Evolutionary conservation across 2,113 vertebrate species (phyloP), one percentile per base, ranked within the genome.

Genomic region (Calidris pygmaea): DNA sequence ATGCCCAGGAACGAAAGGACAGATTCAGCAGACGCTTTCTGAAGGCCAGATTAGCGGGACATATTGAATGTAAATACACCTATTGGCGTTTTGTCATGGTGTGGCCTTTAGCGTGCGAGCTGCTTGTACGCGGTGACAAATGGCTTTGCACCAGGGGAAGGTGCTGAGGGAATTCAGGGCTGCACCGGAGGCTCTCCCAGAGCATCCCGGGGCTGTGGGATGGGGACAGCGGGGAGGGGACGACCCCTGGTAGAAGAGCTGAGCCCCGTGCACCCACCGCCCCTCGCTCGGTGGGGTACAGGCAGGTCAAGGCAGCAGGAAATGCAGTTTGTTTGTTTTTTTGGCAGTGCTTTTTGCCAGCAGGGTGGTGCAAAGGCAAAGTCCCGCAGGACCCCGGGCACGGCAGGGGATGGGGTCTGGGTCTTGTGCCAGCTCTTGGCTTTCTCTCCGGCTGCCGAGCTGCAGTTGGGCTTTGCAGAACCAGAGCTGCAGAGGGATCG

Each of bases 61-160:
- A 10, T n/a, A n/a, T 92, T 91, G 74, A 92, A 92, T 70, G 79
- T 45, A 91, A 93, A 96, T 79, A 56, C 84, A 13, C 67, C 65
- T 97, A 96, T 94, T 43, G 96, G 96, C 97, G 45, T 96, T 91
- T 96, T 92, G 94, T 97, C 93, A 77, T 52, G 55, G 76, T 18
- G 27, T 85, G 97, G 97, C 97, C 97, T 97, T 97, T 95, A 74
- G 94, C 80, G 72, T 88, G 93, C 53, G 65, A 59, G 95, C 89
- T 53, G 62, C 15, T 68, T 29, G 70, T 23, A 4, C 0, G 24
- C 19, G 3, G 26, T 97, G 98, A 98, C 96, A 92, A 97, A 97
- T 97, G 92, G 67, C 23, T 58, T 17, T 56, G 95, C 80, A 78
- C 39, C 74, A 14, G 91, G 82, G 53, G 18, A 34, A 10, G 41